Base-by-base conservation (phyloP, 2,797 vertebrate species). In the Caiman crocodilus region DNA sequence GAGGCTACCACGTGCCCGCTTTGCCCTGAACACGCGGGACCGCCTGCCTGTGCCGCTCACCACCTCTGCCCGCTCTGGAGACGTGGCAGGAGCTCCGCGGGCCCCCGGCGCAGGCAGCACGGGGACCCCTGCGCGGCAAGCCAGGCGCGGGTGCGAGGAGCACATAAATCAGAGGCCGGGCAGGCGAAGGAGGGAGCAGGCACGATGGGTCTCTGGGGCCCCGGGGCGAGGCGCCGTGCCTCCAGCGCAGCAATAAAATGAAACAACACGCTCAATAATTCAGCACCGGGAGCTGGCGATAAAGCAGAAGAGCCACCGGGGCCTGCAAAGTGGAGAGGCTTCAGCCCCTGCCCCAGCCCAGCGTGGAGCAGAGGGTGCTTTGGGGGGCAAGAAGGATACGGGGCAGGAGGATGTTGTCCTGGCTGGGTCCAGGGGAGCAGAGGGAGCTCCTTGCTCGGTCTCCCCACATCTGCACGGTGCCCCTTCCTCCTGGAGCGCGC, bases 241-340 rank as follows among this genome's bases (percentile, higher is more conserved):
- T 93, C 89, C 93, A 82, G 86, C 92, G 74, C 25, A 3, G 94
- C 95, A 91, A 89, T 87, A 94, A 95, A 95, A 71, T 90, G 96
- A 87, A 91, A 94, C 90, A 86, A 85, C 82, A 75, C 92, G 92
- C 88, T 96, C 90, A 95, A 94, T 95, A 96, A 97, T 96, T 97
- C 96, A 96, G 93, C 93, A 95, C 93, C 75, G 60, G 79, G 89
- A 96, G 92, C 87, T 57, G 85, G 95, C 83, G 73, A 85, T 87
- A 61, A 89, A 96, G 91, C 84, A 88, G 96, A 71, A 84, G 82
- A 86, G 59, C 59, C 93, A 89, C 74, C 42, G 95, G 93, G 85
- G 74, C 73, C 79, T 82, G 78, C 71, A 21, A 20, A 80, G 71
- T 0, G 17, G 67, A 84, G 28, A 88, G 90, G 80, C 84, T 89